Evolutionary conservation across 1,140 invertebrate species (phyloP), one percentile per base, ranked within the genome.

Genomic region (Philotrypesis tridentata): DNA sequence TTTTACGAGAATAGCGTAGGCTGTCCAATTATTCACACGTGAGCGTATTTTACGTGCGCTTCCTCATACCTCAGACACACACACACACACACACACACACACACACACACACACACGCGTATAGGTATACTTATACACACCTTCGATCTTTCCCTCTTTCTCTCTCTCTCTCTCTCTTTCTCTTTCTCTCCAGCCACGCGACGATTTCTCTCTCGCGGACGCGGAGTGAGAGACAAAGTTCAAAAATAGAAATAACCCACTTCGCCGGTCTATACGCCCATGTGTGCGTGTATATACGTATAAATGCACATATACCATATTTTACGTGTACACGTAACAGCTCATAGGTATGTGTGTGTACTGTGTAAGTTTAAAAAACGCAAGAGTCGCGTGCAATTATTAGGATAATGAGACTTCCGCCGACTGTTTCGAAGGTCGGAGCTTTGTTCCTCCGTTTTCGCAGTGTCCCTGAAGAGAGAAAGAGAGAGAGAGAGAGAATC

Each of bases 331-430:
- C n/a, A n/a, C n/a, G n/a, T n/a, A n/a, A n/a, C n/a, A n/a, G n/a
- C n/a, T n/a, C n/a, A n/a, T n/a, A n/a, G n/a, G n/a, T n/a, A n/a
- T n/a, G n/a, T n/a, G n/a, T n/a, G n/a, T n/a, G n/a, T n/a, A n/a
- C n/a, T n/a, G n/a, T n/a, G n/a, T n/a, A n/a, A n/a, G n/a, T n/a
- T n/a, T n/a, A n/a, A n/a, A n/a, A n/a, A n/a, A n/a, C n/a, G n/a
- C n/a, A 43, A 7, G 12, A 17, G 43, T 48, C 43, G 9, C 23
- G 7, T 3, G 61, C 1, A 23, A 29, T n/a, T n/a, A 65, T 65
- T 65, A 65, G 61, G 61, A 65, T 65, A 65, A 23, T 61, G 7
- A 65, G 61, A 65, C 61, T 65, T 29, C n/a, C 2, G 61, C 61
- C 23, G 27, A 29, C 61, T 25, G 14, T 25, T 65, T 65, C 61